Conservation (phyloP, 2,797 vertebrate species). For the Myoxocephalus aenaeus region DNA sequence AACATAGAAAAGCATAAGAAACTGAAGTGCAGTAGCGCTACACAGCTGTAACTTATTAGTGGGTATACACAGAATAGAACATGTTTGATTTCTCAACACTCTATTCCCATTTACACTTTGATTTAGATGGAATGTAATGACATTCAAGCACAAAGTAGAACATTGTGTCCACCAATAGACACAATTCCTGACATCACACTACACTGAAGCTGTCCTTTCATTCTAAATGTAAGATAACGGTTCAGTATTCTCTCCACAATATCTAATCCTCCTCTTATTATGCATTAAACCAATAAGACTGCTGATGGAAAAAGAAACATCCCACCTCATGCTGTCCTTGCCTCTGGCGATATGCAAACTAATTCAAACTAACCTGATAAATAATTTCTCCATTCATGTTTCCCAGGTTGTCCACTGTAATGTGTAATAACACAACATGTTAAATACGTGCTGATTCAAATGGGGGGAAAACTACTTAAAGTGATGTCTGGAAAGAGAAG, state of each 20-base stretch:
- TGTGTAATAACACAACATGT: neutral
- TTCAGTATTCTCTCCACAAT: neutral
- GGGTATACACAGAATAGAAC: too few species aligned
- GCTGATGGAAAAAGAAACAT: constrained; percentile 3
- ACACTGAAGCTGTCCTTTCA: neutral
- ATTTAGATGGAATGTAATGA: too few species aligned
- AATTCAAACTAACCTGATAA: constrained; percentile 20
- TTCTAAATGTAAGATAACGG: constrained; percentile 3
- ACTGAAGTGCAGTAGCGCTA: too few species aligned
- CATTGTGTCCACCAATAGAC: too few species aligned
- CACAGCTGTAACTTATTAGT: too few species aligned
- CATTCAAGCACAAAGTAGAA: too few species aligned
- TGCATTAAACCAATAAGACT: constrained; percentile 27
- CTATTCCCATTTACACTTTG: too few species aligned
- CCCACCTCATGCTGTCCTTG: constrained; percentile 21
- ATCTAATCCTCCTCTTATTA: neutral
- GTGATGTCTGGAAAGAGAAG: neutral
- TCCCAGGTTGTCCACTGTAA: constrained; percentile 10
- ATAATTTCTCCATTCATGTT: constrained; percentile 14
- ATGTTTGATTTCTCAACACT: too few species aligned
- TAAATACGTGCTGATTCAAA: neutral
- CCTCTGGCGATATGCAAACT: constrained; percentile 40
- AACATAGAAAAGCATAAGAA: too few species aligned
- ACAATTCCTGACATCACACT: too few species aligned
- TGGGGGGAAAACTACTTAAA: neutral